Conservation (phyloP, 2,113 vertebrate genomes). For the Notothenia rossii region DNA sequence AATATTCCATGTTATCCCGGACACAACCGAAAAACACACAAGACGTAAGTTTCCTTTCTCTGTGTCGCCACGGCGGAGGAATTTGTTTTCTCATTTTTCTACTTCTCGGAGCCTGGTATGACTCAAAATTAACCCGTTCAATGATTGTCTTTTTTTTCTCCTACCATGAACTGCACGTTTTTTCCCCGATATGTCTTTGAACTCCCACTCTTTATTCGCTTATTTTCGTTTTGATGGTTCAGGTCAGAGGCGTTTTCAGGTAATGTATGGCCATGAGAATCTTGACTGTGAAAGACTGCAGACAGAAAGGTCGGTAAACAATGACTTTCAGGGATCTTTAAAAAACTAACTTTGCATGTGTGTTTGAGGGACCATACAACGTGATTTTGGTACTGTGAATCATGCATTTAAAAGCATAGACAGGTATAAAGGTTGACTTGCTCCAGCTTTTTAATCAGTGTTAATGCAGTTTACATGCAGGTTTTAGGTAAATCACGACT, state of each 20-base stretch:
- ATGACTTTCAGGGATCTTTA: background rate
- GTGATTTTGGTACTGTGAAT: background rate
- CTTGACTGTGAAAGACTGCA: background rate
- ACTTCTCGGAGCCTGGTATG: slow-evolving; percentile 79
- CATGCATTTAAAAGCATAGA: background rate
- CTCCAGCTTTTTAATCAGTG: background rate
- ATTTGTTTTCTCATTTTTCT: slow-evolving; percentile 84
- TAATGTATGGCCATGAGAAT: background rate
- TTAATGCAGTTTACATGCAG: background rate
- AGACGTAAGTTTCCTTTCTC: slow-evolving; percentile 46
- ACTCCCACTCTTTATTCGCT: slow-evolving; percentile 38
- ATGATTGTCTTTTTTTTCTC: slow-evolving; percentile 45
- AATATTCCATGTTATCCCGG: fast-evolving
- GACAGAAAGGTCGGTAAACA: background rate
- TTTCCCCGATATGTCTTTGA: slow-evolving; percentile 39
- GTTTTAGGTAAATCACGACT: background rate
- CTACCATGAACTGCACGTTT: slow-evolving; percentile 47
- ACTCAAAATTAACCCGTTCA: slow-evolving; percentile 85
- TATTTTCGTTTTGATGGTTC: background rate
- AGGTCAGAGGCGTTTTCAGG: slow-evolving; percentile 8
- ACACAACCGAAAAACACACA: background rate
- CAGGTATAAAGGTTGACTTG: too few species aligned
- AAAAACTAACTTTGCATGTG: background rate
- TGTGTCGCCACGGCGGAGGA: slow-evolving; percentile 83
- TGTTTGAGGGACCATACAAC: background rate